Base-by-base conservation (phyloP, 2,113 vertebrate genomes). In the Zeus faber region DNA sequence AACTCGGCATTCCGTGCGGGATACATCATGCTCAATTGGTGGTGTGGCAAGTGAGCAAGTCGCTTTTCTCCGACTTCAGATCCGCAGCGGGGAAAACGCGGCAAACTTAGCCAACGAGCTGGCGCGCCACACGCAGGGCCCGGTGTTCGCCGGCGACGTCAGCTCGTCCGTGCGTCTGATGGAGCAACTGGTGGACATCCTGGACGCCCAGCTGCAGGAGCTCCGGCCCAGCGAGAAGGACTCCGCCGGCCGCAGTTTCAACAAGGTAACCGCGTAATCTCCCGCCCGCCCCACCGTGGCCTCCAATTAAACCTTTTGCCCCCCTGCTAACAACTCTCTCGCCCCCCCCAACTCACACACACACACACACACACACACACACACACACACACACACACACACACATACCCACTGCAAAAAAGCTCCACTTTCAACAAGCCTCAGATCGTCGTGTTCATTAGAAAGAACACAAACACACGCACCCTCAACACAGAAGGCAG, bases 131-230 rank as follows among this genome's bases (percentile, higher is more conserved):
- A 99, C 96, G 59, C 94, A 96, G 89, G 94, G 95, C 52, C 91
- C 92, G 0, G 93, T 99, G 70, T 98, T 95, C 18, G 95, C 96
- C 5, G 97, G 97, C 0, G 97, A 98, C 57, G 93, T 99, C 47
- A 97, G 94, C 55, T 98, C 95, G n/a, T 93, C 95, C 0, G 94
- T 99, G 72, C 92, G 95, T 17, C 77, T 99, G 47, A 98, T 98
- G 95, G 95, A 99, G 77, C 95, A 98, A 82, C 87, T 99, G 2
- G 95, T 99, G 76, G 97, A 98, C 80, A 98, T 98, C 79, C 83
- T 98, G 62, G 97, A 98, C 37, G 95, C 96, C 33, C 97, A 99
- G 74, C 92, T 99, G 53, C 96, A 98, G 79, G 96, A 97, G 67
- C 83, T 98, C 57, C 84, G 89, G 22, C 97, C 96, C 45, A 96